Conservation (phyloP, 1,140 invertebrate genomes). For the Anoplolepis gracilipes region DNA sequence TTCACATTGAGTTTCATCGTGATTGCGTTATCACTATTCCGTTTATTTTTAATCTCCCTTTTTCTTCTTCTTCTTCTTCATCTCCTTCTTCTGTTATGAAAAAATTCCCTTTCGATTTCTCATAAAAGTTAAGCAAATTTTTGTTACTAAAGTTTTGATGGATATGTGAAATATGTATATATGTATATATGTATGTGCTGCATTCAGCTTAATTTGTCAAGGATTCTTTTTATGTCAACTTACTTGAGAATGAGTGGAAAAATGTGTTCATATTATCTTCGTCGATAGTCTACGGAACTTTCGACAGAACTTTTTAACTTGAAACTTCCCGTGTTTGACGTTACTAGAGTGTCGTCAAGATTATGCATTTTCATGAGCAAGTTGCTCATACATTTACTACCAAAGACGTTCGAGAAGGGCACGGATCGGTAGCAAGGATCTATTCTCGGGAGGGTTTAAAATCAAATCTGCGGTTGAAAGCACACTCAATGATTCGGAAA, state of each 20-base stretch:
- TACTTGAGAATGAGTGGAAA: constrained; percentile 22
- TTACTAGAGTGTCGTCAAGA: constrained; percentile 38
- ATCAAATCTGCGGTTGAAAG: constrained; percentile 2
- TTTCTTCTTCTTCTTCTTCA: not conserved
- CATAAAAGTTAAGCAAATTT: constrained; percentile 31
- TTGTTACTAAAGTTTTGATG: constrained; percentile 42
- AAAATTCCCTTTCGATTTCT: too few relatives aligned
- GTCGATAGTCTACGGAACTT: constrained; percentile 23
- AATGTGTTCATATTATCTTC: constrained; percentile 7
- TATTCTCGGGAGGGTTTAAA: not conserved
- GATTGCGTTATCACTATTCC: not conserved
- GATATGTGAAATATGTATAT: constrained; percentile 8
- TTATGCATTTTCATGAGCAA: constrained; percentile 60
- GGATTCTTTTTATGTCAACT: not conserved
- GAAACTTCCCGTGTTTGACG: constrained; percentile 38
- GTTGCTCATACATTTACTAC: constrained; percentile 5
- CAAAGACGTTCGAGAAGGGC: not conserved
- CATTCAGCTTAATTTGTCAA: constrained; percentile 40
- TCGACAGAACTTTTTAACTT: constrained; percentile 16
- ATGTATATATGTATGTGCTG: too few relatives aligned
- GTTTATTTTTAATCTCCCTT: constrained; percentile 31
- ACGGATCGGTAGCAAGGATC: not conserved
- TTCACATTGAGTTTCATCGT: constrained; percentile 14
- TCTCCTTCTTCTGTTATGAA: too few relatives aligned
- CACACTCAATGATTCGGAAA: not conserved